These are phyloP conservation scores for Chromoteleia sp. DNA, from an alignment of 2,888 invertebrate species.

Conservation along the genomic window DNA sequence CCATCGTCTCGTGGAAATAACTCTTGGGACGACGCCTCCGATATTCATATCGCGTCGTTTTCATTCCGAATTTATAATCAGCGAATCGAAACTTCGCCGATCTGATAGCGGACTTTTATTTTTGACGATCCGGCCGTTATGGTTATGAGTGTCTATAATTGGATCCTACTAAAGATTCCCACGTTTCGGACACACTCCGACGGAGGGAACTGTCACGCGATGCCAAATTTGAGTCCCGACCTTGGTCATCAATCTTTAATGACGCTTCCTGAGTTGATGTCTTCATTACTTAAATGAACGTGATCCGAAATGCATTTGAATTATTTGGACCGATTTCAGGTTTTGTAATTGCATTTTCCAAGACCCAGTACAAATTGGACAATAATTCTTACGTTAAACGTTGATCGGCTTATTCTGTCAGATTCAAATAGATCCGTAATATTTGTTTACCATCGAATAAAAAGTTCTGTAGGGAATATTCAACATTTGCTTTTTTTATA, in stretches of 20 bases:
- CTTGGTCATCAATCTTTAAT: conserved; percentile 51
- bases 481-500: no score
- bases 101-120: conserved; percentile 29
- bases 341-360: conserved; percentile 16
- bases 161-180: conserved; percentile 20
- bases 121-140: conserved; percentile 14
- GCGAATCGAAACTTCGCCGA: conserved; percentile 27
- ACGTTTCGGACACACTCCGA: conserved; percentile 22
- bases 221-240: conserved; percentile 30
- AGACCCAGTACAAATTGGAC: conserved; percentile 7
- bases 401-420: no score
- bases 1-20: conserved; percentile 75
- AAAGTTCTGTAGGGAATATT: no score
- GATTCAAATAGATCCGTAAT: no score
- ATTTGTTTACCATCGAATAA: no score
- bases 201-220: not conserved
- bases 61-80: conserved; percentile 30
- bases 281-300: conserved; percentile 30
- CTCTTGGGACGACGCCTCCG: conserved; percentile 70
- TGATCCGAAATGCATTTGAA: conserved; percentile 2
- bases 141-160: conserved; percentile 36
- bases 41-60: conserved; percentile 31
- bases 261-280: conserved; percentile 33
- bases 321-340: conserved; percentile 32
- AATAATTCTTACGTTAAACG: no score